Base-by-base conservation (phyloP, 2,888 invertebrate genomes). In the Phoenoteleia sp. region DNA sequence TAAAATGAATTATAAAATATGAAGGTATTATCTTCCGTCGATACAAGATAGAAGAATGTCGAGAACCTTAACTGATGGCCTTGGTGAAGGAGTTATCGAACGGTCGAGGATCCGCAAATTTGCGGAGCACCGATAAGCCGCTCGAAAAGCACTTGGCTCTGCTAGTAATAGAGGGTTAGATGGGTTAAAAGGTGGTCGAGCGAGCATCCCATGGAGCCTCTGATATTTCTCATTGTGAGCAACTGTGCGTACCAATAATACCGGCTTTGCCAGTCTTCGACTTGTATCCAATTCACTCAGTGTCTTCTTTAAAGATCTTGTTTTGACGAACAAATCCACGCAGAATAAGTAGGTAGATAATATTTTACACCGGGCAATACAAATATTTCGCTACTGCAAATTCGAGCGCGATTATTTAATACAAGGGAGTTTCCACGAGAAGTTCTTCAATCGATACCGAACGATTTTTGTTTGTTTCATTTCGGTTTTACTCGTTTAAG, bases 11-110 rank as follows among this genome's bases (percentile, higher is more conserved):
- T 62, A 62, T 27, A 27, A 62, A 42, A 27, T 45, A 39, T 60
- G 33, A 29, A 25, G 23, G 7, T 15, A 45, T 75, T 76, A 77
- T 77, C 77, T 25, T 58, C 77, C 11, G 77, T 77, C 60, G 77
- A 77, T 77, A 77, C 39, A 25, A 25, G 36, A 58, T 56, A 47
- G 25, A 58, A 67, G 49, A 67, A 67, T 52, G 39, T 36, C 3
- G 42, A 69, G 58, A 67, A 69, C n/a, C 58, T 76, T 64, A 54
- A 45, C 58, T 23, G 39, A 36, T 39, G 52, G 47, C 69, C 77
- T 77, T 69, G 77, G 56, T 66, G 69, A 77, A 77, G 60, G 45
- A 77, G 69, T 77, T 77, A 77, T 77, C 77, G 77, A 77, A 77
- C 80, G 80, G 64, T 80, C 64, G 60, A 77, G 72, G 62, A 62